A percentile compares a stretch with the other conserved stretches of the same genome.
These are phyloP conservation scores for human DNA, from an alignment of 2,113 vertebrate species.

Conservation along the genomic window DNA sequence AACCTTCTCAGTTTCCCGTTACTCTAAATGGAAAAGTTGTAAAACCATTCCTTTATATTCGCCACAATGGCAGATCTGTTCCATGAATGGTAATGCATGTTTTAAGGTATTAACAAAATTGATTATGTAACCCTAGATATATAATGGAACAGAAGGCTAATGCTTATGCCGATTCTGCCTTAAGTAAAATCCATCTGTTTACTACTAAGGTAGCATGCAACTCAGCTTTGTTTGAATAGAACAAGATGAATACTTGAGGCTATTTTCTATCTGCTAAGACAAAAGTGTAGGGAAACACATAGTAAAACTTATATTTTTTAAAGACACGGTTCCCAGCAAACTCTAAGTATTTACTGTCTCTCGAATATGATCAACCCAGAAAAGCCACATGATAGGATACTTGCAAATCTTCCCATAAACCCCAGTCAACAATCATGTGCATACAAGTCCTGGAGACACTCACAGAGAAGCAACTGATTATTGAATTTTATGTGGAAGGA, in stretches of 20 bases:
- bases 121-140: conserved; percentile 13
- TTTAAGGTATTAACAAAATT: conserved; percentile 42
- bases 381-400: not conserved
- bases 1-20: not conserved
- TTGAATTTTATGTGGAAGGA: not conserved
- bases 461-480: not conserved
- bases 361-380: not conserved
- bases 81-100: conserved; percentile 52
- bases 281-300: not conserved
- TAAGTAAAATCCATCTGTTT: conserved; percentile 52
- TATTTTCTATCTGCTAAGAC: not conserved
- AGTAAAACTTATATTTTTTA: not conserved
- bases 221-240: conserved; percentile 41
- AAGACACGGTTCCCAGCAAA: not conserved
- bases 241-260: not conserved
- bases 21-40: conserved; percentile 17
- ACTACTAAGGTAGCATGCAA: not conserved
- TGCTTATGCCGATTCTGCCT: conserved; percentile 34
- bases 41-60: not conserved
- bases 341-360: not conserved
- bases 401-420: not conserved
- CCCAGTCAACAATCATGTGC: not conserved
- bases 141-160: conserved; percentile 61
- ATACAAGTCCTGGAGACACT: not conserved
- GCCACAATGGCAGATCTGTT: not conserved